Evolutionary conservation across 2,113 vertebrate species (phyloP).

Genomic region (Hiodon alosoides): DNA sequence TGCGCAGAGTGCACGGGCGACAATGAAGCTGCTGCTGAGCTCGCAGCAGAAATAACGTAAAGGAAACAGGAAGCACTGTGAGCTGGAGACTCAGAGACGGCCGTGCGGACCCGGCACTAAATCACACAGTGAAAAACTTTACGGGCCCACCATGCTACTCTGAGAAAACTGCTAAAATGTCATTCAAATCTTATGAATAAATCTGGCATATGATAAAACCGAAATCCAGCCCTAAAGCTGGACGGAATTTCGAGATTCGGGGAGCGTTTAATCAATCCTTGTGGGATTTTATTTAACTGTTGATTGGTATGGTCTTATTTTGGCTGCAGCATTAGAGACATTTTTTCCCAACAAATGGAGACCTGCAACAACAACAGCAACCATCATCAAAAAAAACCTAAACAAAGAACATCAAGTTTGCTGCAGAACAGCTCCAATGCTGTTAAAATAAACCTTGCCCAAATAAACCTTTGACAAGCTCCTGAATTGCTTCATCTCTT

Average conservation of each 20-base stretch:
- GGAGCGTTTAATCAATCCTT: constrained; percentile 1
- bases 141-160: constrained; percentile 35
- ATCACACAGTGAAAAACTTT: constrained; percentile 27
- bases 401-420: background rate
- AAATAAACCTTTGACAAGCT: no score
- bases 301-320: constrained; percentile 7
- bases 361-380: background rate
- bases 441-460: background rate
- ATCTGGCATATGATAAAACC: constrained; percentile 31
- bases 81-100: constrained; percentile 1
- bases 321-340: constrained; percentile 1
- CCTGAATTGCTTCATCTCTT: no score
- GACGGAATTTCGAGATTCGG: constrained; percentile 22
- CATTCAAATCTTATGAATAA: constrained; percentile 36
- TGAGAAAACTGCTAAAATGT: constrained; percentile 29
- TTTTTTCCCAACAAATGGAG: constrained; percentile 8
- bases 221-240: constrained; percentile 25
- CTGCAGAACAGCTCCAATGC: background rate
- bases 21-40: background rate
- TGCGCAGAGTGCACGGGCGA: background rate
- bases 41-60: background rate
- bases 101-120: background rate
- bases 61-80: background rate
- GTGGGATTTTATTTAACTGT: constrained; percentile 18
- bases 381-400: background rate